Evolutionary conservation across 2,113 vertebrate species (phyloP).

Genomic region (Blennius ocellaris): DNA sequence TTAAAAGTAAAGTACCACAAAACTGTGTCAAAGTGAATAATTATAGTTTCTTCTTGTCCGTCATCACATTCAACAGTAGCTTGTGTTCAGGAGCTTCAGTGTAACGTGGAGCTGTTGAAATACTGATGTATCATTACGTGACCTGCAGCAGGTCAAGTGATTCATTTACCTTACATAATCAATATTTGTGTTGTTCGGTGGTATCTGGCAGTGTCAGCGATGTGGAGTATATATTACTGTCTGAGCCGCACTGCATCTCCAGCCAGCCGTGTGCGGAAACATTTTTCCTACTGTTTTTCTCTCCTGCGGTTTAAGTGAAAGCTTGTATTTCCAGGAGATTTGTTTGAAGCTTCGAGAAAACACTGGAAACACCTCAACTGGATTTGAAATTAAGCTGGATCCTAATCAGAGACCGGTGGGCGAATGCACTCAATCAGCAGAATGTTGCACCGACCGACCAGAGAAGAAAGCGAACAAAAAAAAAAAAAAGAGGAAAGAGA

Average conservation of each 20-base stretch:
- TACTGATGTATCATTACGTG: no score
- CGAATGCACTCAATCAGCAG: conserved; percentile 63
- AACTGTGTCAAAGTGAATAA: no score
- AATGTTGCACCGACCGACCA: conserved; percentile 39
- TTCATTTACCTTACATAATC: conserved; percentile 32
- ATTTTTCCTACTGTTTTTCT: conserved; percentile 44
- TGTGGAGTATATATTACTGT: conserved; percentile 30
- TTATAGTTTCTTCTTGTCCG: no score
- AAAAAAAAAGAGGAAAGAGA: conserved; percentile 15
- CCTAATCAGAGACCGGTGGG: conserved; percentile 46
- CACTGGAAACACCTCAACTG: conserved; percentile 71
- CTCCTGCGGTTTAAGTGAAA: conserved; percentile 56
- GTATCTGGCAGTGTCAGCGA: conserved; percentile 45
- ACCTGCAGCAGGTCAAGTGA: not conserved
- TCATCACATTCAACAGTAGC: no score
- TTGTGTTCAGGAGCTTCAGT: no score
- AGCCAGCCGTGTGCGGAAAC: conserved; percentile 58
- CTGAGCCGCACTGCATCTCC: conserved; percentile 20
- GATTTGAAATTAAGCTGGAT: conserved; percentile 65
- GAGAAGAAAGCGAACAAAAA: conserved; percentile 9
- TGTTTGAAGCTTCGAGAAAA: conserved; percentile 67
- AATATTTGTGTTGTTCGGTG: conserved; percentile 44
- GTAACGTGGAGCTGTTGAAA: no score
- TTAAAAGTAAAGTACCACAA: no score
- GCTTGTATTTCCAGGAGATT: conserved; percentile 71